These are phyloP conservation scores for Mustela nigripes DNA, from an alignment of 2,113 vertebrate genomes.

Conservation along the genomic window DNA sequence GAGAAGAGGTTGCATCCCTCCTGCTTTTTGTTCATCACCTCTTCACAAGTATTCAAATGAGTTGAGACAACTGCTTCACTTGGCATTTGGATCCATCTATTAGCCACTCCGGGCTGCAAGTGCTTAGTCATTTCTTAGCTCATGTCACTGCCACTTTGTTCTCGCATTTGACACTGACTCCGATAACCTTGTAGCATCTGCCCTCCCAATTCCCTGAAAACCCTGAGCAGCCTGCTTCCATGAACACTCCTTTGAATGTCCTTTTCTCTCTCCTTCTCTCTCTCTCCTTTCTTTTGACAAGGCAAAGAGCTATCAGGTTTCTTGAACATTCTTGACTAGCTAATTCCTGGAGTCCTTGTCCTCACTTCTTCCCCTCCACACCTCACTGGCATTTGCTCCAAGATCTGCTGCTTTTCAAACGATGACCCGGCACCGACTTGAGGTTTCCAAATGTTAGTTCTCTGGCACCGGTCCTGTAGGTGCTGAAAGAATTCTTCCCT, in stretches of 20 bases:
- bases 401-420: constrained; percentile 78
- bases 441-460: constrained; percentile 80
- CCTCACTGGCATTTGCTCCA: constrained; percentile 67
- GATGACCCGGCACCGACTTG: constrained; percentile 61
- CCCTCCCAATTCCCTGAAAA: constrained; percentile 76
- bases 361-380: constrained; percentile 59
- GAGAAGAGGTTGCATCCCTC: not conserved
- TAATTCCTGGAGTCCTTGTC: constrained; percentile 79
- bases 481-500: constrained; percentile 66
- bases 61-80: constrained; percentile 70
- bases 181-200: constrained; percentile 77
- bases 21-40: constrained; percentile 19
- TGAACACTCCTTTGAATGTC: not conserved
- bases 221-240: constrained; percentile 13
- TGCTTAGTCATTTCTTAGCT: constrained; percentile 80
- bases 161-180: constrained; percentile 73
- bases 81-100: constrained; percentile 72
- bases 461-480: constrained; percentile 68
- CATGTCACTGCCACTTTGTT: constrained; percentile 71
- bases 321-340: constrained; percentile 74
- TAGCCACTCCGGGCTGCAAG: constrained; percentile 1
- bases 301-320: constrained; percentile 65
- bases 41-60: constrained; percentile 74
- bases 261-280: not conserved
- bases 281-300: constrained; percentile 33